A percentile compares a stretch with the other conserved stretches of the same genome.
phyloP scores from a whole-genome alignment of 2,797 vertebrate genomes.

The Choloepus didactylus region DNA sequence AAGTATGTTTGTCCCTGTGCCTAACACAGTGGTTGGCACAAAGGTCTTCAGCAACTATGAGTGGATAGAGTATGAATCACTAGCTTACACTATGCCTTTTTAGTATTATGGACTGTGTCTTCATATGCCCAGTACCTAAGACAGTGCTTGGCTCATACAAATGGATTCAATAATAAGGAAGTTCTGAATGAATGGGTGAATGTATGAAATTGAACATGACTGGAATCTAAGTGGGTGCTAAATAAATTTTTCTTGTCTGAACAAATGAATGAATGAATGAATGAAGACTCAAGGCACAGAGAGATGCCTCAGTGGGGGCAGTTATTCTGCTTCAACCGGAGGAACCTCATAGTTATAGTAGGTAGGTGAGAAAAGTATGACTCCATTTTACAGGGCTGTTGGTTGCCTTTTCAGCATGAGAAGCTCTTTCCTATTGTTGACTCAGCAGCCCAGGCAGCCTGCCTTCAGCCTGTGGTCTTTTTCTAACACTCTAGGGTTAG shows the following conservation, averaged over 20 bases:
- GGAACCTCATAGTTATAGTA: neutral
- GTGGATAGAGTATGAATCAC: neutral
- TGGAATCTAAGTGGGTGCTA: neutral
- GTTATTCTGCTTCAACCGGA: neutral
- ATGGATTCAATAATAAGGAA: neutral
- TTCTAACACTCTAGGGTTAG: constrained; percentile 69
- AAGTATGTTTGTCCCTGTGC: neutral
- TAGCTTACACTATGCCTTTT: neutral
- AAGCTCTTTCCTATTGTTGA: constrained; percentile 74
- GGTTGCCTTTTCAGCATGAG: constrained; percentile 51
- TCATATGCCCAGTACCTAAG: neutral
- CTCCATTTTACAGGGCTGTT: constrained; percentile 26
- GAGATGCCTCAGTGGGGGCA: neutral
- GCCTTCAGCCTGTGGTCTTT: constrained; percentile 57
- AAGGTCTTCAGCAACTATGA: constrained; percentile 17
- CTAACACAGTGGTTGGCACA: neutral
- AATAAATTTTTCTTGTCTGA: neutral
- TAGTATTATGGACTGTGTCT: neutral
- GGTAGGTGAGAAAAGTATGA: constrained; percentile 57
- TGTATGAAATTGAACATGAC: neutral
- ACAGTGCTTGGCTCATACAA: neutral
- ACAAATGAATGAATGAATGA: neutral
- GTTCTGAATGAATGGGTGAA: neutral
- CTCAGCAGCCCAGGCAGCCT: constrained; percentile 65
- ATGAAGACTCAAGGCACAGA: neutral